Evolutionary conservation across 2,797 vertebrate genomes (phyloP), one percentile per base, ranked within the genome.

Genomic region (Crenichthys baileyi): DNA sequence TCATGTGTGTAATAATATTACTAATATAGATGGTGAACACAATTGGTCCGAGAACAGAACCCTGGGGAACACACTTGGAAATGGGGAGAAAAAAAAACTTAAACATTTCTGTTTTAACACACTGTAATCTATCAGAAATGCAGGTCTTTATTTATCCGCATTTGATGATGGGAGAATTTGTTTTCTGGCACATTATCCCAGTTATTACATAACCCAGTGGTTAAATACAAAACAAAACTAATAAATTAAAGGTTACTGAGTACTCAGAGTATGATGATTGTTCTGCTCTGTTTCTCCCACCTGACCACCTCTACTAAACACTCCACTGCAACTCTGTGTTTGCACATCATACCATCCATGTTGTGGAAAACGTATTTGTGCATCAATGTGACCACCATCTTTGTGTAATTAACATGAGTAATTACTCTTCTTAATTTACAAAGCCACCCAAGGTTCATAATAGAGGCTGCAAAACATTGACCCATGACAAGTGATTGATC

Each of bases 391-490:
- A 71, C 85, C 83, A 82, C 88, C 90, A 82, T 91, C 90, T 93
- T 92, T 89, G 88, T 78, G 90, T 94, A 91, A 94, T 94, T 92
- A 94, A 93, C 94, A 93, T 83, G 89, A 91, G 88, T 93, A 92
- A 94, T 94, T 93, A 90, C 90, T 89, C 88, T 81, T 88, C 91
- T 93, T 92, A 76, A 94, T 94, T 94, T 92, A 90, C 89, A 92
- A 87, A 91, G 88, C 88, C 91, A 90, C 91, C 91, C 91, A 91
- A 85, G 90, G 92, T 94, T 94, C 93, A 94, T 94, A 91, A 94
- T 90, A 71, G 83, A 16, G 78, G 77, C 85, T 89, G 87, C 89
- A 90, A 91, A 90, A 92, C 91, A 92, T 89, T 94, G 92, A 95
- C 91, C 94, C 91, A 80, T 88, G 92, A 93, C 91, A 90, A 94